Percentiles rank a stretch among this genome's conserved stretches.
Evolutionary conservation across 2,113 vertebrate species (phyloP).

Genomic region (Microtus ochrogaster): DNA sequence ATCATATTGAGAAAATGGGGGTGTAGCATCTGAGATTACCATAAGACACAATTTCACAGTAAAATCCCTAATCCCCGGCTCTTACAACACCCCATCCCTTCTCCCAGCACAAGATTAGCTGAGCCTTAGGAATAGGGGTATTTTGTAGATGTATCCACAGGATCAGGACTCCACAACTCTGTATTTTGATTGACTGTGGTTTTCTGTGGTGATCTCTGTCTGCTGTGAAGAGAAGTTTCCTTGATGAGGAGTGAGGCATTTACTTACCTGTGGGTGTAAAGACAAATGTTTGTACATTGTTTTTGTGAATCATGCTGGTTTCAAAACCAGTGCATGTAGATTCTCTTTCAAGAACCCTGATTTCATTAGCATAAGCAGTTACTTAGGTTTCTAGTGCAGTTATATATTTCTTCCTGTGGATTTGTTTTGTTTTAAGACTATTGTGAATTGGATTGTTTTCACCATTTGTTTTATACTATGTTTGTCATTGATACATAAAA

Average conservation of each 20-base stretch:
- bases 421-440: not conserved
- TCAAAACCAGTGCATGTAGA: not conserved
- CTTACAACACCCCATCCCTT: accelerated
- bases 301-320: not conserved
- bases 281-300: not conserved
- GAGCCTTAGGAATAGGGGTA: not conserved
- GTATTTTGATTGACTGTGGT: not conserved
- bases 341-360: not conserved
- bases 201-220: not conserved
- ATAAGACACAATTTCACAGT: not conserved
- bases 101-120: not conserved
- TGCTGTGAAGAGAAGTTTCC: not conserved
- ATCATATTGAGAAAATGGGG: not conserved
- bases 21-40: not conserved
- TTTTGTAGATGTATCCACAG: not conserved
- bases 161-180: not conserved
- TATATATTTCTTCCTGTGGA: not conserved
- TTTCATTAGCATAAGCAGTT: not conserved
- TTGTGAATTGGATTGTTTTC: not conserved
- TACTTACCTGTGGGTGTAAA: not conserved
- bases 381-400: not conserved
- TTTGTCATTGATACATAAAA: not conserved
- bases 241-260: not conserved
- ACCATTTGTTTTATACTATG: not conserved
- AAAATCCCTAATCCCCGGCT: not conserved